phyloP scores from a whole-genome alignment of 2,113 vertebrate genomes.

The Leucoraja erinaceus region DNA sequence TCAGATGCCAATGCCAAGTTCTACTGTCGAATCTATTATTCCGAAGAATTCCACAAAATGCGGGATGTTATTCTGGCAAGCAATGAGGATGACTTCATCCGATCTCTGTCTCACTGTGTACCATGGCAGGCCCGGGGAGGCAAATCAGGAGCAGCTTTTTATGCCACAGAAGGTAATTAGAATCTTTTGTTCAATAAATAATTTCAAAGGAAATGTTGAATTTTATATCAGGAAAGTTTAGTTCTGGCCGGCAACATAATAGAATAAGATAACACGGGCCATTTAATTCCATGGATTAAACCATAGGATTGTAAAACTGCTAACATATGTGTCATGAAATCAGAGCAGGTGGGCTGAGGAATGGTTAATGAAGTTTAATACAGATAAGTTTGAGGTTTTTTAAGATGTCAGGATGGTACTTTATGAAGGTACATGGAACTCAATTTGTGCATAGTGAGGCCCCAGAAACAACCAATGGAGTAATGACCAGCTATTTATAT shows the following conservation, averaged over 20 bases:
- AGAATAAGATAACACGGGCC: not conserved
- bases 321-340: too few species aligned
- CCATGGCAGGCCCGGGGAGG: conserved; percentile 96
- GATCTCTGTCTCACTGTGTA: conserved; percentile 87
- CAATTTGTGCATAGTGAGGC: not conserved
- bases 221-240: not conserved
- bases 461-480: not conserved
- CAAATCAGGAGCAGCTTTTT: conserved; percentile 93
- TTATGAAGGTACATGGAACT: not conserved
- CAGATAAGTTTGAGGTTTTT: not conserved
- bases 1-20: conserved; percentile 92
- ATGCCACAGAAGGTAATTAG: conserved; percentile 80
- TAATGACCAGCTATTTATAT: not conserved
- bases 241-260: not conserved
- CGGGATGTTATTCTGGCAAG: conserved; percentile 88
- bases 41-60: conserved; percentile 93
- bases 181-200: not conserved
- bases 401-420: not conserved
- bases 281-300: not conserved
- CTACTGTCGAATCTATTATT: conserved; percentile 94
- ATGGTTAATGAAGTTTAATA: too few species aligned
- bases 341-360: too few species aligned
- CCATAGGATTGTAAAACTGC: not conserved
- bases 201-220: not conserved
- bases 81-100: conserved; percentile 85